Base-by-base conservation (phyloP, 2,797 vertebrate species). In the Valencia hispanica region DNA sequence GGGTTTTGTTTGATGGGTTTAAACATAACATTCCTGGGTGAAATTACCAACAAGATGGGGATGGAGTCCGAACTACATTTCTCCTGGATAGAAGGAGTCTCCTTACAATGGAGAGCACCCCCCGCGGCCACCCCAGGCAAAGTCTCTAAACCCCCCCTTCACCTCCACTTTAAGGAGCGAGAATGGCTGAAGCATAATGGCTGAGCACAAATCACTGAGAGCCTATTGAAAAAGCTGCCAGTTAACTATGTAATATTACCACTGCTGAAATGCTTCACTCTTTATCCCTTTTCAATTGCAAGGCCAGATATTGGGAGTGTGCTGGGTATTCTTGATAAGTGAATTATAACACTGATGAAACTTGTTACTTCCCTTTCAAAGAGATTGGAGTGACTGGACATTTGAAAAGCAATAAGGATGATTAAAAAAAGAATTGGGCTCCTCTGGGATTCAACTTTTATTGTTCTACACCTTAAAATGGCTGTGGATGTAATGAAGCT, bases 231-330 rank as follows among this genome's bases (percentile, higher is more conserved):
- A 86, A 79, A 86, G 84, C 89, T 88, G 83, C 75, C 80, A 86
- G 89, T 90, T 90, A 90, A 91, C 88, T 83, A 70, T 83, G 86
- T 84, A 75, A 93, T 92, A 93, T 89, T 81, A 88, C 84, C 77
- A 51, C 70, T 30, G 73, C 79, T 77, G 83, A 87, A 92, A 90
- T 48, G 83, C 78, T 73, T 79, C 81, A 84, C 79, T 80, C 88
- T 74, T 82, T 87, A 91, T 88, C 85, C 84, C 77, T 80, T 84
- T 91, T 92, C 87, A 89, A 88, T 89, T 84, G 88, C 74, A 73
- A 73, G 73, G 75, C 76, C 43, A 73, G 85, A 91, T 84, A 90
- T 43, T 66, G 80, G 86, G 79, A 69, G 71, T 79, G 79, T 78
- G 48, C 79, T 74, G 82, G 89, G 84, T 74, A 73, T 83, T 83